Evolutionary conservation across 1,140 invertebrate species (phyloP), one percentile per base, ranked within the genome.

Genomic region (Phocides pigmalion): DNA sequence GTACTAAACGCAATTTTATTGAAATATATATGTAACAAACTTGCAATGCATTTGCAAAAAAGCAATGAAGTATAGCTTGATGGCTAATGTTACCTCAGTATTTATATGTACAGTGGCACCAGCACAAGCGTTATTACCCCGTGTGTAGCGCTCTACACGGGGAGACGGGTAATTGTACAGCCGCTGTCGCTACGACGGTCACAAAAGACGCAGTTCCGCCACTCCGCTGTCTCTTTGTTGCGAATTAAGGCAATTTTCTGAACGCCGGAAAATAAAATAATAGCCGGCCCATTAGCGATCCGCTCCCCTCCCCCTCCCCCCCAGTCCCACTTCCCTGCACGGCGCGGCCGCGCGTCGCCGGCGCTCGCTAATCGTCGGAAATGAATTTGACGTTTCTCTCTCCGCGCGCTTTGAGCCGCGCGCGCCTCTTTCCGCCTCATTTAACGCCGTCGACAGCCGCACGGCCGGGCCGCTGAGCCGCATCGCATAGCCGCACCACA

Each of bases 191-290:
- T 67, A 49, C 62, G 62, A 42, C 19, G 47, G 68, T 44, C 22
- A 63, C 66, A 68, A 74, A 72, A 76, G 72, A 71, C 72, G 66
- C 62, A 73, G 66, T 76, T 74, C 72, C 71, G 74, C 65, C 65
- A 70, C 67, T 67, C 68, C 65, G 72, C 51, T 70, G 71, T 71
- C 75, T 81, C 80, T 84, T 84, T 79, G 81, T 77, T 67, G 72
- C 74, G 81, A 87, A 87, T 87, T 87, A 87, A 85, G 82, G 79
- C 82, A 85, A 85, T 87, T 87, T 80, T 79, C 76, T 76, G 76
- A 82, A 71, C 76, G 82, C 81, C 81, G 81, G 82, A 85, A 85
- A 81, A 84, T 87, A 85, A 84, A 87, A 87, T 87, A 87, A 87
- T 87, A 87, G 84, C 79, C 74, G 64, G 64, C 75, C 82, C 84